These are phyloP conservation scores for Spinibarbus caldwelli DNA, from an alignment of 2,797 vertebrate species.

Conservation along the genomic window DNA sequence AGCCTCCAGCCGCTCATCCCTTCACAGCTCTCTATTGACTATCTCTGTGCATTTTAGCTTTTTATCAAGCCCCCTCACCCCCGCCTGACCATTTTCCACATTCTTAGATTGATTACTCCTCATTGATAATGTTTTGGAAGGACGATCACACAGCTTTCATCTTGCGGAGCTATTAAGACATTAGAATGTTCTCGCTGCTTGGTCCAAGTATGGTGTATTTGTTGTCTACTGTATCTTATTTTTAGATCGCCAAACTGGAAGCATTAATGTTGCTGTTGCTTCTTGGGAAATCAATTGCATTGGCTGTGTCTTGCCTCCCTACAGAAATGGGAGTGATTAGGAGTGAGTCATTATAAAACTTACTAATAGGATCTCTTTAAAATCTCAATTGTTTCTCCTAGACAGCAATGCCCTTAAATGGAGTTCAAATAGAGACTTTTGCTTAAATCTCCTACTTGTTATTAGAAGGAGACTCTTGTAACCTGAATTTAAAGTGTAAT, in stretches of 20 bases:
- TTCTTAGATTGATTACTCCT: slow-evolving; percentile 61
- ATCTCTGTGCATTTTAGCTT: slow-evolving; percentile 9
- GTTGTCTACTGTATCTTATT: slow-evolving; percentile 57
- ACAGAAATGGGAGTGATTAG: slow-evolving; percentile 26
- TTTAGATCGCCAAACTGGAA: slow-evolving; percentile 59
- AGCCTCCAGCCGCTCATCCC: slow-evolving; percentile 13
- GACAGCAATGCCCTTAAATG: neutral
- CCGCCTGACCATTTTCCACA: slow-evolving; percentile 49
- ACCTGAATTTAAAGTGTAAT: neutral
- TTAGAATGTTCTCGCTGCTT: slow-evolving; percentile 55
- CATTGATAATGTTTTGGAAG: slow-evolving; percentile 61
- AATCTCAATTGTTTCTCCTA: neutral
- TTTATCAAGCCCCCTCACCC: slow-evolving; percentile 8
- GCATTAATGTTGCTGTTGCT: slow-evolving; percentile 58
- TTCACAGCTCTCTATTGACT: neutral
- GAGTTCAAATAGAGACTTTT: neutral
- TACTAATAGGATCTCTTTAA: slow-evolving; percentile 2
- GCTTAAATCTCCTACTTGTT: neutral
- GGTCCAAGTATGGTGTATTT: slow-evolving; percentile 52
- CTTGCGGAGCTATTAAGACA: slow-evolving; percentile 58
- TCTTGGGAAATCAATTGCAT: slow-evolving; percentile 63
- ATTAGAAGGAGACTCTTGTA: neutral
- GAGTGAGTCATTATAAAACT: slow-evolving; percentile 18
- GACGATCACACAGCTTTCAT: slow-evolving; percentile 58
- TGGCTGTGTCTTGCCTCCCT: slow-evolving; percentile 44